Base-by-base conservation (phyloP, 2,888 invertebrate genomes). In the Netelia fuscicornis region DNA sequence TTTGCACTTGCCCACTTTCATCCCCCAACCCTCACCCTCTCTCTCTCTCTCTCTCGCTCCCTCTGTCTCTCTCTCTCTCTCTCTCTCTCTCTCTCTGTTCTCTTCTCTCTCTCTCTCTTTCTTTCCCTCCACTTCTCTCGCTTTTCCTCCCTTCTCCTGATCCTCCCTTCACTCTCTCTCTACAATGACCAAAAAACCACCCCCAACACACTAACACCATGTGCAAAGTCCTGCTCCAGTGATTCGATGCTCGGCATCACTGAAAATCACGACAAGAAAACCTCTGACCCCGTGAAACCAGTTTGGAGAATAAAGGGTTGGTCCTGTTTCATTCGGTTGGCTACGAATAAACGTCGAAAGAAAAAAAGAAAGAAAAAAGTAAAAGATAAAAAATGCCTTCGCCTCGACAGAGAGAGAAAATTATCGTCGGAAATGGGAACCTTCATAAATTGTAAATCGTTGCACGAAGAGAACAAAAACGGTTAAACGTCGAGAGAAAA, bases 1-100 rank as follows among this genome's bases (percentile, higher is more conserved):
- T 60, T 81, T 68, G 56, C 81, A 68, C 76, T 78, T 44, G 20
- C 74, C 74, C 48, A 70, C 64, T 60, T 67, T 74, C 74, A 79
- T 74, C 67, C 56, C 62, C 25, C 20, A 20, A 20, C 20, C 20
- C 20, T 20, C 20, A 20, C 20, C 20, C 20, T 1, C 20, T 1
- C 62, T 17, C 75, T 67, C 11, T 72, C 48, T 30, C 30, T 0
- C 30, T 30, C 30, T 3, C 62, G 11, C 64, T 67, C 11, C n/a
- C 56, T 17, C 25, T 1, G 54, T 3, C 56, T 56, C 64, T 56
- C 25, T 13, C 17, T 2, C 5, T 25, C 6, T 6, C 75, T 17
- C 30, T 8, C 25, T 30, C 30, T 0, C 30, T 30, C 30, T 3
- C 62, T 17, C 64, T 67, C 11, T 72, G 48, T 71, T 0, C 30